Conservation (phyloP, 2,113 vertebrate genomes). For the Ursus arctos region DNA sequence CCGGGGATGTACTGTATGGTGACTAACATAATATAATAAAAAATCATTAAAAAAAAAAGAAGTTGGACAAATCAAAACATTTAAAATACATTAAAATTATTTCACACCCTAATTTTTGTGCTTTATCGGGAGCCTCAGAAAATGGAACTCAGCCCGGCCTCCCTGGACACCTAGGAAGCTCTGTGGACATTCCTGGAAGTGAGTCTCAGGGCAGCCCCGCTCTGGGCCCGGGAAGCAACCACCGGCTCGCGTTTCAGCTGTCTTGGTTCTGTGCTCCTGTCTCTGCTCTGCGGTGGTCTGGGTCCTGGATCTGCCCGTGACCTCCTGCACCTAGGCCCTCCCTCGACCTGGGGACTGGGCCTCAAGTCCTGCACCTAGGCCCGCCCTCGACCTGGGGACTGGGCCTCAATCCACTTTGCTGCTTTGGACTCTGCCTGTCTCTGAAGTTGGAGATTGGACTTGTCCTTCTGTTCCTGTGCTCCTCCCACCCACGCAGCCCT, state of each 20-base stretch:
- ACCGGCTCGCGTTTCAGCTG: rapidly evolving
- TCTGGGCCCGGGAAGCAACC: rapidly evolving
- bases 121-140: not conserved
- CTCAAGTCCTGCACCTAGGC: not conserved
- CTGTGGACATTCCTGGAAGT: rapidly evolving
- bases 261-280: not conserved
- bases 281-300: not conserved
- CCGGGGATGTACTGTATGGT: too few species aligned
- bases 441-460: not conserved
- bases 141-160: not conserved
- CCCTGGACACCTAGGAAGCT: rapidly evolving
- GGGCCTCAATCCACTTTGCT: not conserved
- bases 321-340: too few species aligned
- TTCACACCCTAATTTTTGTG: not conserved
- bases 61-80: not conserved
- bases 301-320: not conserved
- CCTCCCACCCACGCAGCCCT: not conserved
- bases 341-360: not conserved
- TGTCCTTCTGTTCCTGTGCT: not conserved
- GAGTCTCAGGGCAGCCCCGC: not conserved
- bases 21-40: too few species aligned
- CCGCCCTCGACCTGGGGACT: not conserved
- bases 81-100: not conserved
- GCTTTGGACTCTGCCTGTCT: not conserved
- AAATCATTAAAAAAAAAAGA: not conserved